phyloP scores from a whole-genome alignment of 2,113 vertebrate species.

The Puntigrus tetrazona region DNA sequence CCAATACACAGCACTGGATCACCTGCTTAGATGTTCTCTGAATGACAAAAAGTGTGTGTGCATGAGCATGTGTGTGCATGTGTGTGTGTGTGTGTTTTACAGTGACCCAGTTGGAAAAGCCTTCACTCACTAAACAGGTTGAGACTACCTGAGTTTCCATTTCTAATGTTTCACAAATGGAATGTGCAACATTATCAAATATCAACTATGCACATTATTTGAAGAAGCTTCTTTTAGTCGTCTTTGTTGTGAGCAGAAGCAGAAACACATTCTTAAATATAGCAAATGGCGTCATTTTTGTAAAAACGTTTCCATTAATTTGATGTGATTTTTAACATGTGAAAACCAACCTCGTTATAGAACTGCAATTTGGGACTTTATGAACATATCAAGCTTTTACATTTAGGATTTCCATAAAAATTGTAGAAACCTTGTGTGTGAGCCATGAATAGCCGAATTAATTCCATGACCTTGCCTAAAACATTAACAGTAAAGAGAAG shows the following conservation, averaged over 20 bases:
- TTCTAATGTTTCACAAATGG: background rate
- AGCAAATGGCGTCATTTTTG: background rate
- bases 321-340: background rate
- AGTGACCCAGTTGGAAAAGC: constrained; percentile 1
- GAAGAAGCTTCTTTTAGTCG: background rate
- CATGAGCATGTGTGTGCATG: constrained; percentile 2
- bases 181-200: background rate
- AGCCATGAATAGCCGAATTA: background rate
- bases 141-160: background rate
- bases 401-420: background rate
- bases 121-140: constrained; percentile 16
- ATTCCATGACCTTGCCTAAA: background rate
- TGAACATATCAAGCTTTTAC: background rate
- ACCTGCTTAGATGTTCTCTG: background rate
- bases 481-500: background rate
- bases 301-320: background rate
- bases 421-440: background rate
- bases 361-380: background rate
- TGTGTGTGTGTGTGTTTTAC: background rate
- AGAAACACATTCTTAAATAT: background rate
- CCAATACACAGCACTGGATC: constrained; percentile 6
- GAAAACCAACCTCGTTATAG: background rate
- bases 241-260: background rate
- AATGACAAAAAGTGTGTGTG: background rate
- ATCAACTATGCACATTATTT: background rate